Conservation (phyloP, 2,113 vertebrate species). For the Bos javanicus region DNA sequence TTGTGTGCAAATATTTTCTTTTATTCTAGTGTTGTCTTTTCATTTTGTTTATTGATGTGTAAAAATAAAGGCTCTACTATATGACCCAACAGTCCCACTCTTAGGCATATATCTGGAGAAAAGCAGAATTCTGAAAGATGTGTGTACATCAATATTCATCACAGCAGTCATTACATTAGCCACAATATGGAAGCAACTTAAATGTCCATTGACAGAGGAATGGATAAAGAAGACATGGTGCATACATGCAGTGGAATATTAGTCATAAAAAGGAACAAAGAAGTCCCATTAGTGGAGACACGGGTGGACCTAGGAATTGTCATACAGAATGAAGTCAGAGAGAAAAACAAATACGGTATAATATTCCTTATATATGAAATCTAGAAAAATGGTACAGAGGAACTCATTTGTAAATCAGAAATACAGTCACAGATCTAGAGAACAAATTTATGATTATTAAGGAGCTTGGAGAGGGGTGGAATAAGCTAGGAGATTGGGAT, state of each 20-base stretch:
- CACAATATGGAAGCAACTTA: neutral
- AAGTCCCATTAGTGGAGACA: neutral
- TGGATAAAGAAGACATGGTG: neutral
- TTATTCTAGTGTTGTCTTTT: neutral
- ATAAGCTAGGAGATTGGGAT: neutral
- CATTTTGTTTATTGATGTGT: neutral
- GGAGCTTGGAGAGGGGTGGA: neutral
- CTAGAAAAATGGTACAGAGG: neutral
- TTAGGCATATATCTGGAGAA: neutral
- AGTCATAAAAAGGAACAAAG: neutral
- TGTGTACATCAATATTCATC: neutral
- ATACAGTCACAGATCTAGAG: neutral
- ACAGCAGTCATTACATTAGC: neutral
- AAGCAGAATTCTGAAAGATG: neutral
- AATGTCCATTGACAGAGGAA: neutral
- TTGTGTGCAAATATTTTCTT: neutral
- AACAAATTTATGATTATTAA: neutral
- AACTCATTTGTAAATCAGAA: neutral
- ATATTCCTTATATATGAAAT: neutral
- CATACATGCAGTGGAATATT: neutral
- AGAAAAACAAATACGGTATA: neutral
- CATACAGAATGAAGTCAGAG: neutral
- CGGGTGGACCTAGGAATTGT: neutral
- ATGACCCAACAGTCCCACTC: neutral
- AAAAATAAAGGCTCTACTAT: neutral